Conservation (phyloP, 2,888 invertebrate genomes). For the Chironomus tentans region DNA sequence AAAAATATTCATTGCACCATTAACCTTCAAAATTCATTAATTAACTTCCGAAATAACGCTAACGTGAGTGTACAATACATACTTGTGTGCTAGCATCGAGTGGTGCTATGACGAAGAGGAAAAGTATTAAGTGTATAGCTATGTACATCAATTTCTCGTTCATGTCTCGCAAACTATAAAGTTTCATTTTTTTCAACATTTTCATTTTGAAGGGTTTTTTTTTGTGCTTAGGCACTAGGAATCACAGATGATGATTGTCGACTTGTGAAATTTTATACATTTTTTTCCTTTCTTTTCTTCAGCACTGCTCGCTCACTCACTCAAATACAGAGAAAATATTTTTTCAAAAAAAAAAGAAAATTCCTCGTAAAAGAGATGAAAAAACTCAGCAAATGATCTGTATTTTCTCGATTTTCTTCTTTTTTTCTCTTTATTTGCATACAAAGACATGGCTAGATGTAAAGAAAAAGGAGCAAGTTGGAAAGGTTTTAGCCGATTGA, state of each 20-base stretch:
- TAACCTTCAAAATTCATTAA: constrained; percentile 24
- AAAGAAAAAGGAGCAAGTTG: not conserved
- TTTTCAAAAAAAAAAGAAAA: not conserved
- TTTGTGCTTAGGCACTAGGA: too few relatives aligned
- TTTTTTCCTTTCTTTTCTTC: not conserved
- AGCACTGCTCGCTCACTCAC: not conserved
- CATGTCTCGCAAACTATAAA: not conserved
- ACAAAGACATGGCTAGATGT: constrained; percentile 20
- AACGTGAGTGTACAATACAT: not conserved
- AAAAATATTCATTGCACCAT: constrained; percentile 2
- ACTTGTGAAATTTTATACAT: constrained; percentile 18
- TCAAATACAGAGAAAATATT: constrained; percentile 5
- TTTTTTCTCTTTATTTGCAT: constrained; percentile 13
- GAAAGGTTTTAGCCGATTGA: too few relatives aligned
- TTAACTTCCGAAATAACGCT: constrained; percentile 9
- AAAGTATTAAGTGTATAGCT: too few relatives aligned
- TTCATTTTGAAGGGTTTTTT: too few relatives aligned
- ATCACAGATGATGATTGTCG: constrained; percentile 7
- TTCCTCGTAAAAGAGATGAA: not conserved
- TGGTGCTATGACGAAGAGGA: too few relatives aligned
- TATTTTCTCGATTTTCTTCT: constrained; percentile 4
- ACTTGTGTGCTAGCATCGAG: not conserved
- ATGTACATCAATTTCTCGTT: too few relatives aligned
- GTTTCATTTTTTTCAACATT: not conserved
- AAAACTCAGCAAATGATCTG: not conserved